Evolutionary conservation across 2,888 invertebrate species (phyloP).

Genomic region (Cartodere bifasciata): DNA sequence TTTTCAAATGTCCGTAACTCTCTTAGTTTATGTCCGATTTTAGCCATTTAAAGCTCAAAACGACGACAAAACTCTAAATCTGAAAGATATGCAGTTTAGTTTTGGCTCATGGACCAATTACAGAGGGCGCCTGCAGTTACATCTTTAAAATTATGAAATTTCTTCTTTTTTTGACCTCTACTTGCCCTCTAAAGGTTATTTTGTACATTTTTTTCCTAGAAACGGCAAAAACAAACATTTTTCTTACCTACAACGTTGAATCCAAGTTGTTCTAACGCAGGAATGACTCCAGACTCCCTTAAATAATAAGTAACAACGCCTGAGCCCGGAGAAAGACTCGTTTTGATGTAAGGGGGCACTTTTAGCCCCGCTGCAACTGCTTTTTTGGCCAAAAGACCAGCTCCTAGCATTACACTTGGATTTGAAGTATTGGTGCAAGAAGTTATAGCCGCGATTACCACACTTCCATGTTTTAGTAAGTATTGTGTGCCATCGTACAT

Average conservation of each 20-base stretch:
- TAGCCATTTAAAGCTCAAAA: no score
- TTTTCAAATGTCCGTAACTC: no score
- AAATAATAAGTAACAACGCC: slow-evolving; percentile 35
- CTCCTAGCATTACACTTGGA: slow-evolving; percentile 96
- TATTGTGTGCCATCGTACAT: slow-evolving; percentile 72
- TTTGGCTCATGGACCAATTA: no score
- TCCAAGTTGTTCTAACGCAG: slow-evolving; percentile 73
- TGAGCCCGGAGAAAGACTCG: slow-evolving; percentile 79
- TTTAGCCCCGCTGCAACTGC: slow-evolving; percentile 82
- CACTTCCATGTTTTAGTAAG: slow-evolving; percentile 75
- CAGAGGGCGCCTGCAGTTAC: no score
- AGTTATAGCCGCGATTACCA: slow-evolving; percentile 95
- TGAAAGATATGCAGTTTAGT: no score
- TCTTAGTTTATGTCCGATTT: no score
- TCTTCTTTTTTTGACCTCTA: no score
- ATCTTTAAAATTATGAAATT: no score
- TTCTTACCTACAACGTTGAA: slow-evolving; percentile 84
- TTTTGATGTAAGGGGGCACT: slow-evolving; percentile 91
- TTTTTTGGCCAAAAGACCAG: slow-evolving; percentile 84
- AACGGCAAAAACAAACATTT: no score
- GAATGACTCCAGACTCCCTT: slow-evolving; percentile 82
- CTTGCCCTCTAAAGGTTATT: no score
- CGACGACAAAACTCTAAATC: no score
- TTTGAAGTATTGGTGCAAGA: slow-evolving; percentile 98
- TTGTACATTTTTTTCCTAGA: no score